A percentile compares a stretch with the other conserved stretches of the same genome.
These are phyloP conservation scores for Bradypodion pumilum DNA, from an alignment of 2,797 vertebrate species.

Conservation along the genomic window DNA sequence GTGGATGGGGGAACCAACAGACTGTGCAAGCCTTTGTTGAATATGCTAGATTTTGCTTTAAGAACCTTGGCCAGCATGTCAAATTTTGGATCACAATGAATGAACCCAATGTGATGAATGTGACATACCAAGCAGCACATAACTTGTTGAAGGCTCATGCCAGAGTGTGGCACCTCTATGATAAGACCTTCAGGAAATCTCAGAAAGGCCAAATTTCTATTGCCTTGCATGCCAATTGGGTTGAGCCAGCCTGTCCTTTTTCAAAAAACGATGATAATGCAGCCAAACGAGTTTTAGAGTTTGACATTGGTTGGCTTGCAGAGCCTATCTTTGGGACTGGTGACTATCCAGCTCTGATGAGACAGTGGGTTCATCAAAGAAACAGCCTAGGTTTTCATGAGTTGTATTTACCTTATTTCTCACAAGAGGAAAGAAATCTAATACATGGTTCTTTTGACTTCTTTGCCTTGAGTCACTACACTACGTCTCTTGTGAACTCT, in stretches of 20 bases:
- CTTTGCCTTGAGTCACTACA: constrained; percentile 93
- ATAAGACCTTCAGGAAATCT: constrained; percentile 81
- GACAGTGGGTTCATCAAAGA: constrained; percentile 86
- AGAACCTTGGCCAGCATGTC: constrained; percentile 84
- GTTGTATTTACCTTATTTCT: constrained; percentile 88
- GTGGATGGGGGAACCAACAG: constrained; percentile 87
- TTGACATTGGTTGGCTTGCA: constrained; percentile 90
- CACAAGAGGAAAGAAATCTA: constrained; percentile 81
- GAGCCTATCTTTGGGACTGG: constrained; percentile 93
- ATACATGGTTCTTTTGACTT: constrained; percentile 92
- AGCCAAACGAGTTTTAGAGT: constrained; percentile 88
- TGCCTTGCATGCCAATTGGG: constrained; percentile 92
- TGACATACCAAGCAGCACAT: constrained; percentile 87
- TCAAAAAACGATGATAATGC: constrained; percentile 85
- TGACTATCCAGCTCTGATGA: constrained; percentile 90
- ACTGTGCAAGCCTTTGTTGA: constrained; percentile 85
- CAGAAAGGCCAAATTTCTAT: constrained; percentile 92
- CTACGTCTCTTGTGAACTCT: constrained; percentile 88
- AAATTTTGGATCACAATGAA: constrained; percentile 96
- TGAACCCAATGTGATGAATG: constrained; percentile 85
- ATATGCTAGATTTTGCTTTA: constrained; percentile 90
- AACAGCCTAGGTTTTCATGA: constrained; percentile 80
- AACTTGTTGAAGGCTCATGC: constrained; percentile 92
- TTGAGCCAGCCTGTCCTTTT: constrained; percentile 92
- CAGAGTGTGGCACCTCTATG: constrained; percentile 86